Percentiles rank a stretch among this genome's conserved stretches.
phyloP scores from a whole-genome alignment of 2,113 vertebrate genomes.

The Raja brachyura region DNA sequence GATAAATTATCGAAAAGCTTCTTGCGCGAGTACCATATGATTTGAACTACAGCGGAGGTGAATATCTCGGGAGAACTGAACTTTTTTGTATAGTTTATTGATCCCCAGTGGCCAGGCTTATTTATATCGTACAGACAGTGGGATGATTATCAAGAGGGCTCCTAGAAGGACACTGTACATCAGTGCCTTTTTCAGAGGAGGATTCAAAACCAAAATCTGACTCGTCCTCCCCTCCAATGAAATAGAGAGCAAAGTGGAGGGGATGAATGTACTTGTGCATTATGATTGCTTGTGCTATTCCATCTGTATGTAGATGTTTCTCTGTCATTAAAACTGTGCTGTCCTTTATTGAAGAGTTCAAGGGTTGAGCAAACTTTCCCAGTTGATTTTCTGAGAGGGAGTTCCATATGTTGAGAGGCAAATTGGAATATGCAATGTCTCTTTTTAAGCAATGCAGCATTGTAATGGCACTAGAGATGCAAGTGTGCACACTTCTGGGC shows the following conservation, averaged over 20 bases:
- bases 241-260: background rate
- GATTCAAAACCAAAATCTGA: background rate
- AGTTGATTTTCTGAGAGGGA: background rate
- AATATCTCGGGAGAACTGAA: background rate
- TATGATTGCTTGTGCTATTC: background rate
- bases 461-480: background rate
- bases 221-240: too few species aligned
- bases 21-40: background rate
- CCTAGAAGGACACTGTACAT: background rate
- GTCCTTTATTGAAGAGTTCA: background rate
- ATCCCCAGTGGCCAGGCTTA: background rate
- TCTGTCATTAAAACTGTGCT: background rate
- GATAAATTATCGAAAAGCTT: background rate
- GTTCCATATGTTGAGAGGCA: background rate
- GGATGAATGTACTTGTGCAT: background rate
- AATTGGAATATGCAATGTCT: background rate
- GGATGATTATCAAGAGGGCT: background rate
- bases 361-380: background rate
- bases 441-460: background rate
- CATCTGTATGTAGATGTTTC: background rate
- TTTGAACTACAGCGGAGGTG: background rate
- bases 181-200: background rate
- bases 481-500: background rate
- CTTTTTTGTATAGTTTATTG: background rate
- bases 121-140: background rate